Conservation (phyloP, 2,888 invertebrate genomes). For the Lucinisca nassula region DNA sequence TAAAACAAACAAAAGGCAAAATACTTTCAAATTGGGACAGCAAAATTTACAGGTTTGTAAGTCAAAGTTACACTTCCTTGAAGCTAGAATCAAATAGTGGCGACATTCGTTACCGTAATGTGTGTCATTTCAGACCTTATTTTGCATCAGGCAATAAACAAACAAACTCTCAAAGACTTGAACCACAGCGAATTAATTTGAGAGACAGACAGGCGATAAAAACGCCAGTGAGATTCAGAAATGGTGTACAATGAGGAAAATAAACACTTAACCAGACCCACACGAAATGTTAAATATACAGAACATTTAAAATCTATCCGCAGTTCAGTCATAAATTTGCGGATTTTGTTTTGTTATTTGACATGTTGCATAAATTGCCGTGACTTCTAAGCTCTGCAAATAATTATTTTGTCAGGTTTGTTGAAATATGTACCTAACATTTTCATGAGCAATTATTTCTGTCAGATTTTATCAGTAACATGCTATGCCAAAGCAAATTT, state of each 20-base stretch:
- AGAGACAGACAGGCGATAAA: background rate
- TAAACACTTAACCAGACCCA: background rate
- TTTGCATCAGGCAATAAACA: background rate
- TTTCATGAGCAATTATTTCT: too few relatives aligned
- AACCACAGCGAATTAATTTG: background rate
- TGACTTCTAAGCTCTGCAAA: too few relatives aligned
- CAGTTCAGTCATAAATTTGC: too few relatives aligned
- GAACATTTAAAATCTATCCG: too few relatives aligned
- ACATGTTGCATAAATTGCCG: too few relatives aligned
- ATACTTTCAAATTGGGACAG: background rate
- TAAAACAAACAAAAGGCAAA: slow-evolving; percentile 5
- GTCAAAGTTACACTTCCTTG: background rate
- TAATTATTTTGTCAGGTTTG: too few relatives aligned
- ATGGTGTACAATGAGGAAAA: background rate
- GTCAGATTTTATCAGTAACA: too few relatives aligned
- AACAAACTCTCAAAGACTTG: background rate
- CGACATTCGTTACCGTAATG: slow-evolving; percentile 5
- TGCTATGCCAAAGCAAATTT: too few relatives aligned
- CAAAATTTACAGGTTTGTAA: background rate
- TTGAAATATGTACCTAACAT: too few relatives aligned
- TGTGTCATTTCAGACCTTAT: slow-evolving; percentile 2
- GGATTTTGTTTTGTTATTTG: too few relatives aligned
- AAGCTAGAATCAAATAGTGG: background rate
- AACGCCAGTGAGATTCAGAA: background rate
- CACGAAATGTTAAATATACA: too few relatives aligned